A percentile compares a stretch with the other conserved stretches of the same genome.
These are phyloP conservation scores for Triops longicaudatus DNA, from an alignment of 1,140 invertebrate genomes.

Conservation along the genomic window DNA sequence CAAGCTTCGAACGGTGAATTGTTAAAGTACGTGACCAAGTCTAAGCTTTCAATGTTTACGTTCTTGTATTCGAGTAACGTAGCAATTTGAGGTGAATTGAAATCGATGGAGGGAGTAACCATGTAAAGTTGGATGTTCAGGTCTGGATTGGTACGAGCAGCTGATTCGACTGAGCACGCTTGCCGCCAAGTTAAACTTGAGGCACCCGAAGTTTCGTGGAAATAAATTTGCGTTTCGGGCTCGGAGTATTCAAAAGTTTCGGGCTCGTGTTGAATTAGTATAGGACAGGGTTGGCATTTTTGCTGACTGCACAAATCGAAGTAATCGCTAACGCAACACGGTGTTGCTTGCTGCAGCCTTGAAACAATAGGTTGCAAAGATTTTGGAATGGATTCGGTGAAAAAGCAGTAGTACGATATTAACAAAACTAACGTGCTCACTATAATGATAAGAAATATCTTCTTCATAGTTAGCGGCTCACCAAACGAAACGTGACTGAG, in stretches of 20 bases:
- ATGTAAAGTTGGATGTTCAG: constrained; percentile 18
- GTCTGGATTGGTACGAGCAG: constrained; percentile 14
- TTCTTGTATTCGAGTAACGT: constrained; percentile 49
- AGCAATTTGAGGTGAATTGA: constrained; percentile 32
- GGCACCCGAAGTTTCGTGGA: constrained; percentile 20
- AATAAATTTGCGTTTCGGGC: constrained; percentile 16
- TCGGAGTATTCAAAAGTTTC: not conserved
- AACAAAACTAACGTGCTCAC: not conserved
- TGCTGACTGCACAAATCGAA: not conserved
- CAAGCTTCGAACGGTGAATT: not conserved
- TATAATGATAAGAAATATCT: not conserved
- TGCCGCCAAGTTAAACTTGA: constrained; percentile 4
- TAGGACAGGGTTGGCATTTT: not conserved
- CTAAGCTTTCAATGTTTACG: constrained; percentile 47
- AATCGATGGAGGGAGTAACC: not conserved
- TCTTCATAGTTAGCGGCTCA: not conserved
- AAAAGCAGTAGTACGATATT: not conserved
- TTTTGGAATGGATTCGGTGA: not conserved
- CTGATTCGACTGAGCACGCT: constrained; percentile 24
- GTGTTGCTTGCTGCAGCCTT: not conserved
- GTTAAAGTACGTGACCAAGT: constrained; percentile 40
- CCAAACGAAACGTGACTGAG: too few species aligned
- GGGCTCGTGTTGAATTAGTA: not conserved
- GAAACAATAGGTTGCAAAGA: not conserved
- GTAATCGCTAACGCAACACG: not conserved